A percentile compares a stretch with the other conserved stretches of the same genome.
Evolutionary conservation across 2,113 vertebrate species (phyloP).

Genomic region (Pycnonotus jocosus): DNA sequence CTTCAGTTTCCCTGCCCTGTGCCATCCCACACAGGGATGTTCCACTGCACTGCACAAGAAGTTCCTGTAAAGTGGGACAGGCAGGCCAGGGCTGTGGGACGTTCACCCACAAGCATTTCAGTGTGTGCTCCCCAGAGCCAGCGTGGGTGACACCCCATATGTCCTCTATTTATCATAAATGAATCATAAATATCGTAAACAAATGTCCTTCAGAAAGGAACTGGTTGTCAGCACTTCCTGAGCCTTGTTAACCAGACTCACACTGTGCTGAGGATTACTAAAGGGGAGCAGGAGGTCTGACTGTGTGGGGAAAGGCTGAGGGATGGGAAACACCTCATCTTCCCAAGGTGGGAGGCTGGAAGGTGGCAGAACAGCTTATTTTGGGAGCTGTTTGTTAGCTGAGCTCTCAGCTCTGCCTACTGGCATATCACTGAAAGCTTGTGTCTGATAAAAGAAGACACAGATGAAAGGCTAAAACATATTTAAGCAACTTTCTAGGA

Average conservation of each 20-base stretch:
- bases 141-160: accelerated
- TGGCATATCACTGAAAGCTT: not conserved
- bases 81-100: not conserved
- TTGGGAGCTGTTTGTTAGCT: not conserved
- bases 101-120: accelerated
- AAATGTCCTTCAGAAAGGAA: not conserved
- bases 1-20: not conserved
- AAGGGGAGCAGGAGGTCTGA: not conserved
- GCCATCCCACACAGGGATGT: not conserved
- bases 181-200: not conserved
- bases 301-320: not conserved
- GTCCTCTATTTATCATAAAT: not conserved
- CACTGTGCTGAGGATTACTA: accelerated
- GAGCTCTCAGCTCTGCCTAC: not conserved
- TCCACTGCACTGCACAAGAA: not conserved
- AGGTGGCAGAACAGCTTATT: not conserved
- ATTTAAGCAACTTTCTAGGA: not conserved
- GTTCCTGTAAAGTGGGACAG: not conserved
- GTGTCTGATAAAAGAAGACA: not conserved
- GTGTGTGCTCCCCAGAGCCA: not conserved
- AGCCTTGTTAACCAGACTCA: not conserved
- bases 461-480: not conserved
- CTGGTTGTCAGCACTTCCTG: not conserved
- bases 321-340: not conserved
- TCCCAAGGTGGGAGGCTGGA: not conserved